Evolutionary conservation across 2,888 invertebrate genomes (phyloP), one percentile per base, ranked within the genome.

Genomic region (Gasteruption jaculator): DNA sequence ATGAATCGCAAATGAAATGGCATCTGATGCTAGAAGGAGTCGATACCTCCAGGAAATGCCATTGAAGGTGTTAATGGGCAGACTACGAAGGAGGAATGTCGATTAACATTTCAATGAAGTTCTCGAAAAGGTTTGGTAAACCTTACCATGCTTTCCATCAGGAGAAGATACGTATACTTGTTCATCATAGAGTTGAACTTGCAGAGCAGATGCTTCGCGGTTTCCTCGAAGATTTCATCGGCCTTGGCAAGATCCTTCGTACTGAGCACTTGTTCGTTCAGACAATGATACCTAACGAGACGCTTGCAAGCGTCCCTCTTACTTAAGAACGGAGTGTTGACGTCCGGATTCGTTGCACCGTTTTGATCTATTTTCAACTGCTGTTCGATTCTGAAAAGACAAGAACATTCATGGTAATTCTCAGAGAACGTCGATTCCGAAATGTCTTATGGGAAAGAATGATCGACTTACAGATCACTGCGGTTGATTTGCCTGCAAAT

Each of bases 101-200:
- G 3, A 10, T 2, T 2, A 22, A 14, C 8, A 29, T 14, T 10
- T 14, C 12, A 41, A 27, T 36, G 11, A 19, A 15, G 34, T n/a
- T 8, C 11, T 26, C 4, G 14, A 26, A 26, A 12, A 14, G 10
- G 30, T 38, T 20, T 33, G 33, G 8, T 6, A 32, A 32, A 18
- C 44, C 76, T 74, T 71, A 88, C 87, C 82, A 83, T 85, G 61
- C 86, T 86, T 60, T 88, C 87, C 71, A 85, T 83, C 54, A 86
- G 72, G 36, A 87, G 72, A 41, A 87, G 73, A 61, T 80, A 79
- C 48, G 82, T 79, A 67, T 84, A 88, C 68, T 86, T 87, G 58
- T 83, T 82, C 56, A 81, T 78, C 77, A 89, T 80, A 46, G 76
- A 74, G 20, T 77, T 77, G 60, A 83, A 85, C 69, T 85, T 86